Base-by-base conservation (phyloP, 30 jellyfish, hydroid and myxozoan species). In the Cassiopea xamachana region DNA sequence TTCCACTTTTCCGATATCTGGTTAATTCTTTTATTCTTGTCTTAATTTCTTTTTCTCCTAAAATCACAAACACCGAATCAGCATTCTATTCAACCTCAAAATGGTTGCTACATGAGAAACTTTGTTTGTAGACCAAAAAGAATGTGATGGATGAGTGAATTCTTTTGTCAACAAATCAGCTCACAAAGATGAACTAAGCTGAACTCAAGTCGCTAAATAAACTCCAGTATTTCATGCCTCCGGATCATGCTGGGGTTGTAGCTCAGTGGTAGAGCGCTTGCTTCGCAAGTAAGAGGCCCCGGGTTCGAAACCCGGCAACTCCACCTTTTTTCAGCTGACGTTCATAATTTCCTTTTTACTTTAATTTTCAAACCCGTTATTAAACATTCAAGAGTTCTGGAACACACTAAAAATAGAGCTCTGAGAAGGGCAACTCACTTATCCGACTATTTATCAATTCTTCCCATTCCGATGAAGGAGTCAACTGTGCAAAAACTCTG, bases 261-360 rank as follows among this genome's bases (percentile, higher is more conserved):
- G 98, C 98, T 94, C 98, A 94, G 98, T 90, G 98, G 98, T 94
- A 94, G 98, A 94, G 98, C 98, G 98, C 98, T 94, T 95, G 98
- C 98, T 94, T 94, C 92, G 98, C 98, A 94, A 89, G 98, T 95
- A 95, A 94, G 98, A 94, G 97, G 98, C 98, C 98, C 98, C 97
- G 98, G 98, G 98, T 94, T 94, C 98, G 97, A 94, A 86, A 82
- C 98, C 98, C 98, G 97, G 98, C 98, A 89, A 96, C 98, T 94
- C 98, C 98, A 94, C 18, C 48, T 70, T 79, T 16, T 81, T 1
- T 58, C 60, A 39, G 45, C 14, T 44, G 7, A 3, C 64, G 64
- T 10, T 27, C 39, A 27, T 27, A 0, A 27, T 27, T 27, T 27
- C 39, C 39, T 27, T 27, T 27, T 27, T 27, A 27, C 39, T 27